Evolutionary conservation across 2,113 vertebrate species (phyloP), one percentile per base, ranked within the genome.

Genomic region (Hippocampus mohnikei): DNA sequence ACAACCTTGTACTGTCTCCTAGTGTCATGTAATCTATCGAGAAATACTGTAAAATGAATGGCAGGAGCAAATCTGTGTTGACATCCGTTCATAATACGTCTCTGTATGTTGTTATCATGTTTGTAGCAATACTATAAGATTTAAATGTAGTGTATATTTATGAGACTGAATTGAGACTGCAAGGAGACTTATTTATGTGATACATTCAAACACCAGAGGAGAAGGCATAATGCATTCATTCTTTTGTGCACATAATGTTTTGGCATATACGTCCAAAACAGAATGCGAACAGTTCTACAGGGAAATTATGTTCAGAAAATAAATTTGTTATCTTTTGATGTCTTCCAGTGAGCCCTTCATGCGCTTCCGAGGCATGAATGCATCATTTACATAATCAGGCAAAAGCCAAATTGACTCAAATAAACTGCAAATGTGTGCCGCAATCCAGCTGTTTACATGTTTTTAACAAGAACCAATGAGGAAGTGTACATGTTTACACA

Each of bases 81-180:
- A 67, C 72, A 71, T 70, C 27, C 77, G 37, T 73, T 71, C 27
- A 33, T 60, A 33, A 60, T 58, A 13, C 15, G 8, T 33, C 58
- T 60, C 16, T 60, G 15, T 27, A 25, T 60, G 27, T 18, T 33
- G 15, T 66, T 8, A 46, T 8, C 75, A 77, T 79, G 48, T 81
- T 68, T 62, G 62, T 33, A 27, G 42, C 40, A 52, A 80, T 44
- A 77, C 63, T 65, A 79, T 16, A 62, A 41, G 46, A n/a, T 66
- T 76, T 65, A 64, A 79, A 82, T 78, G 46, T 59, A 69, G 59
- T 53, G 60, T 72, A 66, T 78, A 79, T 83, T 78, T 66, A 80
- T 83, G 68, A 69, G 72, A 50, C 46, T 50, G 46, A 50, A 76
- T 18, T 53, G 29, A 33, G 3, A 18, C 56, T 62, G 66, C 56